These are phyloP conservation scores for Xylota segnis DNA, from an alignment of 2,888 invertebrate genomes.

Conservation along the genomic window DNA sequence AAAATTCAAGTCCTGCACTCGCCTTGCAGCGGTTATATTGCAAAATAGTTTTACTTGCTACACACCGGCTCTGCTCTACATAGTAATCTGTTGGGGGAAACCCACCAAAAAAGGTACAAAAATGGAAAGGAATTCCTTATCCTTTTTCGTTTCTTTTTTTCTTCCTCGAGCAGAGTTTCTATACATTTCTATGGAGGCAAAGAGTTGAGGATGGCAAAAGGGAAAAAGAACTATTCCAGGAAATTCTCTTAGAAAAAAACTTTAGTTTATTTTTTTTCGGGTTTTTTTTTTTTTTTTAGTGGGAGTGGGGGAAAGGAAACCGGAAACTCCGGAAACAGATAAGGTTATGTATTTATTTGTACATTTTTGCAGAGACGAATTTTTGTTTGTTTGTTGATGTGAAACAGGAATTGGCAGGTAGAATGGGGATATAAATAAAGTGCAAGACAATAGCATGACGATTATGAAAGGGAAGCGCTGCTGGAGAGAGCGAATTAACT, in stretches of 20 bases:
- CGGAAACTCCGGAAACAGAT: conserved; percentile 72
- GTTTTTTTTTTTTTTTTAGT: not conserved
- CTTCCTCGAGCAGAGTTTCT: conserved; percentile 8
- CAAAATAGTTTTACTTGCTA: conserved; percentile 65
- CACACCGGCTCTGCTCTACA: conserved; percentile 21
- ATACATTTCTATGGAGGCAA: conserved; percentile 35
- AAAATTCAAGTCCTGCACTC: conserved; percentile 62
- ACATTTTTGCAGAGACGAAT: conserved; percentile 34
- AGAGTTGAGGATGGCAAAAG: conserved; percentile 33
- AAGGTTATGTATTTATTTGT: conserved; percentile 62
- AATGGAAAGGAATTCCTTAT: conserved; percentile 44
- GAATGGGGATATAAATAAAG: conserved; percentile 44
- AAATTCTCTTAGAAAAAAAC: conserved; percentile 60
- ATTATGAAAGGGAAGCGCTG: conserved; percentile 33
- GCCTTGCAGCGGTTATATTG: conserved; percentile 69
- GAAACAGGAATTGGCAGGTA: conserved; percentile 69
- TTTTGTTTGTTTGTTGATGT: conserved; percentile 58
- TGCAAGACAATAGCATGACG: conserved; percentile 43
- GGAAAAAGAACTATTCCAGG: conserved; percentile 45
- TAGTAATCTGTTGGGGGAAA: conserved; percentile 50
- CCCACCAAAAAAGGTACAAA: conserved; percentile 31
- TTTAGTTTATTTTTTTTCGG: conserved; percentile 32
- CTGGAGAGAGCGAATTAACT: not conserved
- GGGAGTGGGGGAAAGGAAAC: conserved; percentile 9
- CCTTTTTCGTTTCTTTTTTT: not conserved